Evolutionary conservation across 2,888 invertebrate species (phyloP).

Genomic region (Liodrosophila aerea): DNA sequence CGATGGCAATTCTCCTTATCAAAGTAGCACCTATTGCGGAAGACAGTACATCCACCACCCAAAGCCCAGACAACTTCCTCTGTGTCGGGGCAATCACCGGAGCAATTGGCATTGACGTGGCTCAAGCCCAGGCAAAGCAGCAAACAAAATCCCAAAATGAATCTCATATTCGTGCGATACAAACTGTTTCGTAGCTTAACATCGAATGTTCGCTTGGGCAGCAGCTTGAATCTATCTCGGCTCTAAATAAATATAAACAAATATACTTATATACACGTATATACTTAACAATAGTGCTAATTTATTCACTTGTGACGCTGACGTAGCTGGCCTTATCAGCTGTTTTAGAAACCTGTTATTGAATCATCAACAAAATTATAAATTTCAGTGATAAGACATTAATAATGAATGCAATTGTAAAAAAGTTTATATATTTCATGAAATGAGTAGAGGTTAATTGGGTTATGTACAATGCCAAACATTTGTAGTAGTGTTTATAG

Average conservation of each 20-base stretch:
- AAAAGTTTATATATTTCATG: no score
- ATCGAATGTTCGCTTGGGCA: constrained; percentile 1
- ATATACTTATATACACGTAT: constrained; percentile 5
- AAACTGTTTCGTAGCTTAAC: not conserved
- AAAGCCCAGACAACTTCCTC: constrained; percentile 63
- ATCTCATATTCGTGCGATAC: constrained; percentile 35
- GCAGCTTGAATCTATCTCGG: not conserved
- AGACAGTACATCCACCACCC: constrained; percentile 43
- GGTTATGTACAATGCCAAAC: no score
- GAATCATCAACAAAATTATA: no score
- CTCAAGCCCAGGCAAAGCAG: constrained; percentile 30
- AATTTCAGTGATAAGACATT: not conserved
- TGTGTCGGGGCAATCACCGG: constrained; percentile 48
- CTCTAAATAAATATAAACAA: constrained; percentile 26
- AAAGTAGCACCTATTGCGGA: constrained; percentile 58
- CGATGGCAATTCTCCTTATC: constrained; percentile 55
- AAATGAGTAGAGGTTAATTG: no score
- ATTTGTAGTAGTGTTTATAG: no score
- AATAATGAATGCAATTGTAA: no score
- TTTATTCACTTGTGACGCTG: not conserved
- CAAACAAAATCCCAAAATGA: constrained; percentile 20
- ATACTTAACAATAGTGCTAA: not conserved
- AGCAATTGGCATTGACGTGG: constrained; percentile 39
- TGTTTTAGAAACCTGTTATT: not conserved
- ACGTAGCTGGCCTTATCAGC: constrained; percentile 3